Evolutionary conservation across 2,113 vertebrate species (phyloP).

Genomic region (Aspiorhynchus laticeps): DNA sequence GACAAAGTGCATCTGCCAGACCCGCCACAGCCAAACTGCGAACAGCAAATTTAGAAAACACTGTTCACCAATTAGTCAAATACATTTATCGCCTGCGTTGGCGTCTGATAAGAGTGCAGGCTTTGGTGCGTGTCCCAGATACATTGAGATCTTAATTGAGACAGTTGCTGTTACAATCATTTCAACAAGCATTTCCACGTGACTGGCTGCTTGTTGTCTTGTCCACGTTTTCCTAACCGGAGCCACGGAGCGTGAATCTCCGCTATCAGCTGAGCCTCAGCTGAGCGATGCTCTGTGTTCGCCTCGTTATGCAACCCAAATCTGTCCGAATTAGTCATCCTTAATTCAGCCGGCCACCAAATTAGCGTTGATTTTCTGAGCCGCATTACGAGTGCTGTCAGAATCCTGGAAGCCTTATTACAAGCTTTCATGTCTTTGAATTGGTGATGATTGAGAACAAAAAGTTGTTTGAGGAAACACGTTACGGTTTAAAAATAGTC

Average conservation of each 20-base stretch:
- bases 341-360: slow-evolving; percentile 1
- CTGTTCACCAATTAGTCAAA: slow-evolving; percentile 14
- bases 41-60: slow-evolving; percentile 1
- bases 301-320: slow-evolving; percentile 28
- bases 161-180: no score
- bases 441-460: slow-evolving; percentile 17
- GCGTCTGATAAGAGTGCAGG: not conserved
- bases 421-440: slow-evolving; percentile 9
- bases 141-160: slow-evolving; percentile 14
- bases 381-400: slow-evolving; percentile 8
- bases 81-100: not conserved
- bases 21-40: not conserved
- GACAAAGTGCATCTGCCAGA: slow-evolving; percentile 13
- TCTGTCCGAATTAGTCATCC: slow-evolving; percentile 32
- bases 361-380: slow-evolving; percentile 21
- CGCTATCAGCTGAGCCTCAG: not conserved
- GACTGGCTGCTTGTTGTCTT: no score
- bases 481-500: slow-evolving; percentile 15
- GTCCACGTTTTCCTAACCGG: not conserved
- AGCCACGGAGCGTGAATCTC: not conserved
- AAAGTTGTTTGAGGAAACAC: slow-evolving; percentile 5
- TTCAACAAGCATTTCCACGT: no score
- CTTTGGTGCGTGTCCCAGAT: slow-evolving; percentile 1
- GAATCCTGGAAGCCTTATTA: slow-evolving; percentile 33
- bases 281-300: not conserved